Base-by-base conservation (phyloP, 2,797 vertebrate species). In the Tapirus indicus region DNA sequence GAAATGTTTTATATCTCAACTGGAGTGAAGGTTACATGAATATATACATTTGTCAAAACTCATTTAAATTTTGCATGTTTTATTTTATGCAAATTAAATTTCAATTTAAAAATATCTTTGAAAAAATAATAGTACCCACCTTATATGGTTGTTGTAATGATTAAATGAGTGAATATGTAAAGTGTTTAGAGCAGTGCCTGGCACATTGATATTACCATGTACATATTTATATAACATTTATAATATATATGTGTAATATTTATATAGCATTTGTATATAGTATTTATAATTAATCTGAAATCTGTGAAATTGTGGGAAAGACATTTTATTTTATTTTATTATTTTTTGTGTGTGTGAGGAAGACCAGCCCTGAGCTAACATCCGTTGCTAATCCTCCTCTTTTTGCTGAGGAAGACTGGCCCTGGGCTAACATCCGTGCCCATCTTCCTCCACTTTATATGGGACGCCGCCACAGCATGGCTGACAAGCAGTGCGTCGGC, bases 271-370 rank as follows among this genome's bases (percentile, higher is more conserved):
- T 80, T 93, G 71, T 18, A 66, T 47, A 52, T 80, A 91, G 32
- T 78, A 69, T 91, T 78, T 89, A 62, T 85, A 95, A 89, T 87
- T 87, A 71, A 92, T 75, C 35, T 62, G 54, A 85, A 80, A 71
- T 96, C 52, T 60, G 25, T 97, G 87, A 84, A 41, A 72, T 20
- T 66, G 27, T 38, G 38, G 44, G 77, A 79, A 89, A 96, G 58
- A 72, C 29, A 13, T 52, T n/a, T n/a, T n/a, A n/a, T n/a, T n/a
- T n/a, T n/a, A n/a, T n/a, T n/a, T n/a, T n/a, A n/a, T n/a, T n/a
- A n/a, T n/a, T n/a, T n/a, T n/a, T n/a, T n/a, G n/a, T n/a, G n/a
- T n/a, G n/a, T n/a, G n/a, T n/a, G n/a, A n/a, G n/a, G n/a, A n/a
- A n/a, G n/a, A n/a, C n/a, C n/a, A n/a, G n/a, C n/a, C n/a, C n/a